Evolutionary conservation across 2,797 vertebrate species (phyloP), one percentile per base, ranked within the genome.

Genomic region (Botia almorhae): DNA sequence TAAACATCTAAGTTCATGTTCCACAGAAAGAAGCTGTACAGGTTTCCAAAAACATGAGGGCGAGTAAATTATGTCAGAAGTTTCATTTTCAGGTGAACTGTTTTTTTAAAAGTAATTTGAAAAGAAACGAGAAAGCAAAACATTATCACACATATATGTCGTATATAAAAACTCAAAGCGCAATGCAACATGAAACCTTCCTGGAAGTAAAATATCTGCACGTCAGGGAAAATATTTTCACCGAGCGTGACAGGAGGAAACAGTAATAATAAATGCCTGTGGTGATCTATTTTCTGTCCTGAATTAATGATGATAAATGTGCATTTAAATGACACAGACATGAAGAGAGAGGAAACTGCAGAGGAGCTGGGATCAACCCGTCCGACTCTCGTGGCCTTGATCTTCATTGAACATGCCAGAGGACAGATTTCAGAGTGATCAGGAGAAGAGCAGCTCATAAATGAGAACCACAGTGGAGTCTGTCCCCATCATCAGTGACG

Each of bases 321-420:
- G 67, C 69, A 82, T 87, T 87, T 73, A 78, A 81, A 85, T 85
- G 84, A 84, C 78, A 77, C 33, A 17, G 81, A 85, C 78, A 85
- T 76, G 84, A 87, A 60, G 69, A 65, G 70, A 80, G 67, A 74
- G 79, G 77, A 88, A 89, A 90, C 87, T 83, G 80, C 60, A 51
- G 76, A 87, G 74, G 2, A 61, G 63, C 84, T 80, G 80, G 71
- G 90, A 86, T 87, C 85, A 83, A 85, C 12, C 46, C 48, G 60
- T 26, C 74, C 55, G 51, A 78, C 71, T 81, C 72, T 71, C 88
- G 78, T 64, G 74, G 78, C 84, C 83, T 90, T 88, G 79, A 82
- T 75, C 78, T 84, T 89, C 88, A 91, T 89, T 90, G 87, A 90
- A 84, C 90, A 89, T 83, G 86, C 76, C 84, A 88, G 86, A 84